Conservation (phyloP, 1,140 invertebrate genomes). For the Drosophila ananassae region DNA sequence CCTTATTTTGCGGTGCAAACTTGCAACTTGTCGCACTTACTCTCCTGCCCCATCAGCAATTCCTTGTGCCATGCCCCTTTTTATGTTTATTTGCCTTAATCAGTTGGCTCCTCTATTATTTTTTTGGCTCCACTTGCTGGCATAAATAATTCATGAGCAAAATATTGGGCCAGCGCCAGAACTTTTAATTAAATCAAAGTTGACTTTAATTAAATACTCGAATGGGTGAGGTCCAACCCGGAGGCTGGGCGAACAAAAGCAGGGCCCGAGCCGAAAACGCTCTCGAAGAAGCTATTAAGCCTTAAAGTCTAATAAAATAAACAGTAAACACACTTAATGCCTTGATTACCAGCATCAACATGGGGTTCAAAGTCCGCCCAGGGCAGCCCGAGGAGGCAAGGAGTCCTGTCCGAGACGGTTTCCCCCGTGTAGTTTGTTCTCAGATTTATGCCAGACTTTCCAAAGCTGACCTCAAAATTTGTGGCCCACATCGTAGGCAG, state of each 20-base stretch:
- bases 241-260: conserved; percentile 39
- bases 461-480: conserved; percentile 69
- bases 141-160: conserved; percentile 73
- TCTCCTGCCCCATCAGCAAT: conserved; percentile 33
- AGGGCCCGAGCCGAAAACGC: conserved; percentile 13
- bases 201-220: conserved; percentile 74
- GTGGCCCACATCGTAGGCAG: conserved; percentile 19
- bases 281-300: conserved; percentile 70
- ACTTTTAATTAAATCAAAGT: conserved; percentile 81
- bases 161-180: conserved; percentile 37
- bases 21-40: conserved; percentile 56
- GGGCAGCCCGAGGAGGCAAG: conserved; percentile 4
- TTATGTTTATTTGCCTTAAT: conserved; percentile 46
- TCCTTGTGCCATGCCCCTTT: conserved; percentile 9
- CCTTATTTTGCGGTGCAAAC: conserved; percentile 54
- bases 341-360: conserved; percentile 76
- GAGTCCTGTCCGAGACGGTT: conserved; percentile 26
- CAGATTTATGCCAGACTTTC: conserved; percentile 61
- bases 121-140: conserved; percentile 33
- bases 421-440: conserved; percentile 33
- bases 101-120: conserved; percentile 23
- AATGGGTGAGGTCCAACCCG: conserved; percentile 7
- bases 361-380: conserved; percentile 48
- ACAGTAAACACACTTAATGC: conserved; percentile 82
- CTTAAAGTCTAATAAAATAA: conserved; percentile 82